Conservation (phyloP, 2,888 invertebrate genomes). For the Pasiphila rectangulata region DNA sequence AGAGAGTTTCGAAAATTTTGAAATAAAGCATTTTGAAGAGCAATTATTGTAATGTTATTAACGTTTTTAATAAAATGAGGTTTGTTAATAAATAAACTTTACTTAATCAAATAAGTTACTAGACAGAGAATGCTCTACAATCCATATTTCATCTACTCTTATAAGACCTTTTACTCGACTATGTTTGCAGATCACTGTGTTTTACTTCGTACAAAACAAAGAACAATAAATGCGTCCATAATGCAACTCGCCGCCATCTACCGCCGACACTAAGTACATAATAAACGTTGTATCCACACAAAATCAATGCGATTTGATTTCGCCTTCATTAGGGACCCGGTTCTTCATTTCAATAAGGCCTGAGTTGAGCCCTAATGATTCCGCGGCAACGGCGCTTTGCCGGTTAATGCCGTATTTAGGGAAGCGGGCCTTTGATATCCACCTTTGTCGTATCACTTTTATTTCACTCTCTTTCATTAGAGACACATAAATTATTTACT, state of each 20-base stretch:
- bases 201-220: too few relatives aligned
- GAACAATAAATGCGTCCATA: too few relatives aligned
- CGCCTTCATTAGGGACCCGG: constrained; percentile 78
- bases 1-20: background rate
- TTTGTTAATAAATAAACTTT: too few relatives aligned
- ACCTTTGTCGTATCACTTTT: constrained; percentile 53
- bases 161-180: too few relatives aligned
- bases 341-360: constrained; percentile 76
- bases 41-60: too few relatives aligned
- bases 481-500: constrained; percentile 56
- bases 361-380: constrained; percentile 66
- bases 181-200: too few relatives aligned
- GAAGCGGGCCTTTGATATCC: constrained; percentile 70
- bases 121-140: too few relatives aligned
- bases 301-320: constrained; percentile 77
- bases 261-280: constrained; percentile 62
- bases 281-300: constrained; percentile 66
- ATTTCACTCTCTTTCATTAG: constrained; percentile 52
- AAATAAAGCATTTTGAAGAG: background rate
- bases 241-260: constrained; percentile 49
- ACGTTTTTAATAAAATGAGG: too few relatives aligned
- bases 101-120: too few relatives aligned
- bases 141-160: too few relatives aligned
- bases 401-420: constrained; percentile 72
- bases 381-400: constrained; percentile 69